Evolutionary conservation across 2,797 vertebrate species (phyloP).

Genomic region (Staurois parvus): DNA sequence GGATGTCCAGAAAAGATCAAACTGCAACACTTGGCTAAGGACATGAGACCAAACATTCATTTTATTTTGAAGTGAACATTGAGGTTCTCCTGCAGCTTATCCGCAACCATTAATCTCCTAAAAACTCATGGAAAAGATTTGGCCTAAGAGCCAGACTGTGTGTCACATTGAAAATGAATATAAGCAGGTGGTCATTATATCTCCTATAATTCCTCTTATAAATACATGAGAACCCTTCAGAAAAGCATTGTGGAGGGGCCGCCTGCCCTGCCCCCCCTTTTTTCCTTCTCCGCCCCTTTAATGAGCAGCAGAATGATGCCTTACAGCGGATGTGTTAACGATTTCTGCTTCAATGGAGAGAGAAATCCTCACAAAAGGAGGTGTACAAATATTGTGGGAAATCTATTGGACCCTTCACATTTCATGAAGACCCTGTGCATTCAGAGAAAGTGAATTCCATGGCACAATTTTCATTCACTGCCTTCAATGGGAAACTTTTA

Average conservation of each 20-base stretch:
- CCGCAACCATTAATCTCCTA: not conserved
- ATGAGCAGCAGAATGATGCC: slow-evolving; percentile 77
- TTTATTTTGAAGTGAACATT: slow-evolving; percentile 18
- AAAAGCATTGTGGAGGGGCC: slow-evolving; percentile 51
- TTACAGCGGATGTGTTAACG: slow-evolving; percentile 92
- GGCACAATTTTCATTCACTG: slow-evolving; percentile 85
- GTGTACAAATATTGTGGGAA: slow-evolving; percentile 98
- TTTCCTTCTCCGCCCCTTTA: slow-evolving; percentile 73
- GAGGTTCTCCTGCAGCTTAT: slow-evolving; percentile 22
- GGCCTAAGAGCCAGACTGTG: slow-evolving; percentile 66
- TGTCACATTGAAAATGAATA: slow-evolving; percentile 69
- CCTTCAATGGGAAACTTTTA: slow-evolving; percentile 92
- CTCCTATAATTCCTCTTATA: slow-evolving; percentile 79
- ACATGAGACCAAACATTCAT: slow-evolving; percentile 4
- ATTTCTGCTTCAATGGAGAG: slow-evolving; percentile 93
- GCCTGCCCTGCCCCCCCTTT: not conserved
- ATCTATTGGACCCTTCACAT: slow-evolving; percentile 88
- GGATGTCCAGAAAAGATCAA: not conserved
- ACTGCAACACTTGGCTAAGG: not conserved
- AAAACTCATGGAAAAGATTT: slow-evolving; percentile 34
- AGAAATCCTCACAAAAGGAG: slow-evolving; percentile 91
- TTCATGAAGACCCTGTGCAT: slow-evolving; percentile 88
- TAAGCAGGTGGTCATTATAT: slow-evolving; percentile 84
- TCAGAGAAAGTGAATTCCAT: slow-evolving; percentile 88
- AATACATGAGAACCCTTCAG: slow-evolving; percentile 75